Evolutionary conservation across 2,888 invertebrate species (phyloP).

Genomic region (Meloe dianella): DNA sequence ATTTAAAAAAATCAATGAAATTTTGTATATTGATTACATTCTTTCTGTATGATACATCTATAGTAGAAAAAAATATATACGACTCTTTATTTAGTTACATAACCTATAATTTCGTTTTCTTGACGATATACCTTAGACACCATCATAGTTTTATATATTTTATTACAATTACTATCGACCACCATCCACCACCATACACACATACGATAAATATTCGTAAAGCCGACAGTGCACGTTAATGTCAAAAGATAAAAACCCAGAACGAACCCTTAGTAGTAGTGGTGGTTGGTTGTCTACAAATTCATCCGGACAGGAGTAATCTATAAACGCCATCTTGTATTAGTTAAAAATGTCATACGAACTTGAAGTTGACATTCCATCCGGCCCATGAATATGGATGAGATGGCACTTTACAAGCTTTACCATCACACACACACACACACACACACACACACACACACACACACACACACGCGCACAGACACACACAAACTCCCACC

Average conservation of each 20-base stretch:
- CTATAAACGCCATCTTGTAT: conserved; percentile 56
- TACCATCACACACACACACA: not conserved
- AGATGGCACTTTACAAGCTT: conserved; percentile 34
- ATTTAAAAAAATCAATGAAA: no score
- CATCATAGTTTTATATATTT: not conserved
- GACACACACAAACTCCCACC: no score
- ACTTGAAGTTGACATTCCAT: conserved; percentile 43
- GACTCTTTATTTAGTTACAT: no score
- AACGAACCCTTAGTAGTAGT: not conserved
- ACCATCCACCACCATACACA: no score
- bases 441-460: no score
- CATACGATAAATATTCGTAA: not conserved
- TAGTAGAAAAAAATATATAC: no score
- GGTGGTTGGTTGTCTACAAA: conserved; percentile 37
- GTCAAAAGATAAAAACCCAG: not conserved
- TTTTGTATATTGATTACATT: not conserved
- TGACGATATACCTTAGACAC: no score
- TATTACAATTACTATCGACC: not conserved
- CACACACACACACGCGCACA: no score
- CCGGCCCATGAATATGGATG: conserved; percentile 52
- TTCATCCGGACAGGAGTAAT: conserved; percentile 50
- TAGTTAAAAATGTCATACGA: conserved; percentile 52
- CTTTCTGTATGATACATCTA: not conserved
- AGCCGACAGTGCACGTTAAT: not conserved
- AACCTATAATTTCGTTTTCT: no score